Evolutionary conservation across 37 sponge, comb jelly and placozoan species (phyloP).

Genomic region (Theonella swinhoei): DNA sequence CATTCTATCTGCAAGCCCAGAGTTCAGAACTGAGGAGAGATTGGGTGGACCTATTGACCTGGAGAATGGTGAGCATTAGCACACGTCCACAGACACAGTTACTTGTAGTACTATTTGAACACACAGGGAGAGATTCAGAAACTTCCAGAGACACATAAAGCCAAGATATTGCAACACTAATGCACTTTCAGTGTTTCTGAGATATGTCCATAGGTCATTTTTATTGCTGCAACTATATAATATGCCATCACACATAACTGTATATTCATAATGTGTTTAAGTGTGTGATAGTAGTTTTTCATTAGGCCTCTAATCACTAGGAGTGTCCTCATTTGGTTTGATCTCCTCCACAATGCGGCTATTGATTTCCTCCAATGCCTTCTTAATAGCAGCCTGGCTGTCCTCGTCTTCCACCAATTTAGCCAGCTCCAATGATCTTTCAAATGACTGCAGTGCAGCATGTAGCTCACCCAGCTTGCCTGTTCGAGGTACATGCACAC

Average conservation of each 20-base stretch:
- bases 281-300: no score
- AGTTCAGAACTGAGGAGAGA: neutral
- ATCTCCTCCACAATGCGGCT: slow-evolving; percentile 44
- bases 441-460: slow-evolving; percentile 65
- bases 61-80: slow-evolving; percentile 29
- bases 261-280: no score
- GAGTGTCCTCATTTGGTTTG: slow-evolving; percentile 13
- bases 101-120: neutral
- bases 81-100: no score
- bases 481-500: neutral
- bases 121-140: neutral
- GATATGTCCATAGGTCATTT: no score
- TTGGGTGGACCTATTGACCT: slow-evolving; percentile 43
- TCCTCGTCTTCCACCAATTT: slow-evolving; percentile 58
- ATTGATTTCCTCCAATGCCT: slow-evolving; percentile 79
- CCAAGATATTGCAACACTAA: no score
- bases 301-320: neutral
- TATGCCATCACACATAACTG: no score
- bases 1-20: slow-evolving; percentile 50
- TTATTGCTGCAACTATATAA: no score
- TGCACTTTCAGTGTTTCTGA: no score
- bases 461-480: slow-evolving; percentile 62
- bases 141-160: neutral
- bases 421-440: slow-evolving; percentile 70
- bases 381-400: slow-evolving; percentile 65